These are phyloP conservation scores for Rhodinocichla rosea DNA, from an alignment of 2,113 vertebrate genomes.

Conservation along the genomic window DNA sequence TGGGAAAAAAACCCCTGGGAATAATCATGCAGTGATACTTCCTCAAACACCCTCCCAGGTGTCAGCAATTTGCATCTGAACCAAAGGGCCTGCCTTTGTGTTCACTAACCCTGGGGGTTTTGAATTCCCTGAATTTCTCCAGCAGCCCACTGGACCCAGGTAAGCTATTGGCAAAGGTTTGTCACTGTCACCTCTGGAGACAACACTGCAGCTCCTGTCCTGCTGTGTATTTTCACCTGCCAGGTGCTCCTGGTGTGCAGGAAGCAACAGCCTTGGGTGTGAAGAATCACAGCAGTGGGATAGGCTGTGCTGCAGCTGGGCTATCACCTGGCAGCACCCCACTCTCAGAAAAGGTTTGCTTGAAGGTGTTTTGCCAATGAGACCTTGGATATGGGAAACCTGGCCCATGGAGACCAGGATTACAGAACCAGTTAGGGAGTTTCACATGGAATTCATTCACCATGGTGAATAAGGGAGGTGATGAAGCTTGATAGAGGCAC, in stretches of 20 bases:
- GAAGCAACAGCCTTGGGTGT: not conserved
- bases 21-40: not conserved
- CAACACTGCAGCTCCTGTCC: not conserved
- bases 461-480: not conserved
- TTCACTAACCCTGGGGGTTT: not conserved
- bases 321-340: not conserved
- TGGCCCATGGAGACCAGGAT: not conserved
- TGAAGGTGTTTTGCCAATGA: not conserved
- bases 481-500: not conserved
- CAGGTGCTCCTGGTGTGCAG: not conserved
- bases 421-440: rapidly evolving
- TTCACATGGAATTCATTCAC: not conserved
- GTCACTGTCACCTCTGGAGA: not conserved
- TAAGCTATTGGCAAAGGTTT: not conserved
- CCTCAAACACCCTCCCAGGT: not conserved
- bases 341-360: not conserved
- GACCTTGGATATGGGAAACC: not conserved
- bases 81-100: not conserved
- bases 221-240: not conserved
- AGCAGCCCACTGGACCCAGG: not conserved
- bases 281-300: not conserved
- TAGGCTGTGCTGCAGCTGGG: not conserved
- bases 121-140: not conserved
- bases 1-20: not conserved
- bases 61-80: not conserved